Evolutionary conservation across 2,797 vertebrate species (phyloP).

Genomic region (Carapus acus): DNA sequence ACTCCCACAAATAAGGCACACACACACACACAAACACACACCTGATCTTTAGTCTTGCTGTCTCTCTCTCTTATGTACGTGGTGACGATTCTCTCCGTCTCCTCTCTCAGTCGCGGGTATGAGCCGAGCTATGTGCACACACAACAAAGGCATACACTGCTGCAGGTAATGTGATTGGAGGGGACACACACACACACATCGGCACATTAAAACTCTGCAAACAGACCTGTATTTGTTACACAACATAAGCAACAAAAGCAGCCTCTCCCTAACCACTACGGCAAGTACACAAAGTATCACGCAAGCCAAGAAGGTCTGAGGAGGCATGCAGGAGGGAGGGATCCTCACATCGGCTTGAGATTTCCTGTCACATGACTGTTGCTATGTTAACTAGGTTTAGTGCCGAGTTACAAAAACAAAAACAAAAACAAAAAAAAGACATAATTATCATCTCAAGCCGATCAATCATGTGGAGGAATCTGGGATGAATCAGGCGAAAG

Average conservation of each 20-base stretch:
- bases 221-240: constrained; percentile 5
- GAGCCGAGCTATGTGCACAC: constrained; percentile 75
- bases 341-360: constrained; percentile 32
- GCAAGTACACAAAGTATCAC: neutral
- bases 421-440: neutral
- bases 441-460: constrained; percentile 27
- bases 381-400: neutral
- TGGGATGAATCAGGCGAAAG: constrained; percentile 11
- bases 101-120: constrained; percentile 87
- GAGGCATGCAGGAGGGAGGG: constrained; percentile 34
- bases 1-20: neutral
- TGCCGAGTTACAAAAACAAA: neutral
- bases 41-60: constrained; percentile 93
- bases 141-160: constrained; percentile 13
- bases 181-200: constrained; percentile 20
- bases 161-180: too few relatives aligned
- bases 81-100: constrained; percentile 91
- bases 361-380: neutral
- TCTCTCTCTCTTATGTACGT: constrained; percentile 87
- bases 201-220: constrained; percentile 40
- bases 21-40: constrained; percentile 44
- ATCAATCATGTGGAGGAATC: constrained; percentile 16
- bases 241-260: too few relatives aligned
- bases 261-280: constrained; percentile 8
- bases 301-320: constrained; percentile 5